Evolutionary conservation across 2,888 invertebrate genomes (phyloP).

Genomic region (Cantharis nigra): DNA sequence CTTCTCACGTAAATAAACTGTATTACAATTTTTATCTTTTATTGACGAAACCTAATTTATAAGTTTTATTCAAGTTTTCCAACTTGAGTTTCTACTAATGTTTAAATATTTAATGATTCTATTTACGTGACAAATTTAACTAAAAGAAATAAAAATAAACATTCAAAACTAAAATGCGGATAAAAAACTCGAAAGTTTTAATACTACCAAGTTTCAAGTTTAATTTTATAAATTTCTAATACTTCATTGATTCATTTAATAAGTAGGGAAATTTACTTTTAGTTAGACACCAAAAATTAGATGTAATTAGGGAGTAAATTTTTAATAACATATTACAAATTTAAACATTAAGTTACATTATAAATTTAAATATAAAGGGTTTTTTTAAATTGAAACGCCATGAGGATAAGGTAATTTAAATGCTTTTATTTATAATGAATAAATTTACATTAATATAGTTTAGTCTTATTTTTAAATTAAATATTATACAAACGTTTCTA

Average conservation of each 20-base stretch:
- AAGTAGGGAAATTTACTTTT: not conserved
- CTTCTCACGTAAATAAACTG: too few species aligned
- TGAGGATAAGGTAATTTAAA: not conserved
- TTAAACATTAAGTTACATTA: not conserved
- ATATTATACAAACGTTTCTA: not conserved
- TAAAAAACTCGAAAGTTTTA: not conserved
- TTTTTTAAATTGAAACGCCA: not conserved
- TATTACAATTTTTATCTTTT: not conserved
- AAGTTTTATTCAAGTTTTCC: not conserved
- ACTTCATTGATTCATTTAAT: not conserved
- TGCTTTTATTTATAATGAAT: not conserved
- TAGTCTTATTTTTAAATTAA: not conserved
- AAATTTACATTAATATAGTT: not conserved
- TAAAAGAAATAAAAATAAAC: not conserved
- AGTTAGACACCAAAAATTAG: not conserved
- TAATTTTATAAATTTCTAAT: not conserved
- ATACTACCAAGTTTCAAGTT: not conserved
- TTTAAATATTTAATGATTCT: not conserved
- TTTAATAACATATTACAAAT: not conserved
- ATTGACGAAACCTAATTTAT: not conserved
- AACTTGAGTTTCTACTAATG: not conserved
- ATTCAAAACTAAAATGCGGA: not conserved
- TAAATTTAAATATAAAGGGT: not conserved
- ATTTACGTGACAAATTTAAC: not conserved
- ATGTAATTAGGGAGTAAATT: not conserved